A percentile compares a stretch with the other conserved stretches of the same genome.
Evolutionary conservation across 2,113 vertebrate genomes (phyloP).

Genomic region (Nicator chloris): DNA sequence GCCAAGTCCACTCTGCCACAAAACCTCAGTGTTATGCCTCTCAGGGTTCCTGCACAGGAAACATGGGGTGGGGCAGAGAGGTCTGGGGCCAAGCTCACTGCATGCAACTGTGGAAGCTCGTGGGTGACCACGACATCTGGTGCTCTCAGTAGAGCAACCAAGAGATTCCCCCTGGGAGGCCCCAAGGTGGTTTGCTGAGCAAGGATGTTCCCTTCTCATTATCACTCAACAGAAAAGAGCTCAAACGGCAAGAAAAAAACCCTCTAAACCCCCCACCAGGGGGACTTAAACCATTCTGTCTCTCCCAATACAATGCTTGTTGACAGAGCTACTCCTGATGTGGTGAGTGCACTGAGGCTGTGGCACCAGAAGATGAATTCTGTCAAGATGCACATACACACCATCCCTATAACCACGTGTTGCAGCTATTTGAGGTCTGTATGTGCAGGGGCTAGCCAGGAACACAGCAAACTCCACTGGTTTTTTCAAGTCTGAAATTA

Average conservation of each 20-base stretch:
- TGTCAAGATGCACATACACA: not conserved
- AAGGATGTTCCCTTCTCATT: not conserved
- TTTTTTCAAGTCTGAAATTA: not conserved
- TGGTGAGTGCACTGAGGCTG: not conserved
- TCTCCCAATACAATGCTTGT: not conserved
- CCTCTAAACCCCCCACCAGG: not conserved
- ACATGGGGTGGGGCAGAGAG: accelerated
- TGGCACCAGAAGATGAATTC: not conserved
- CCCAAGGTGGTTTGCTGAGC: not conserved
- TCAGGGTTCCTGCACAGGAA: not conserved
- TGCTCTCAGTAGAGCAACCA: not conserved
- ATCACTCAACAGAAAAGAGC: not conserved
- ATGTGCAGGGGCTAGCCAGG: not conserved
- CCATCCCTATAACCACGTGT: accelerated
- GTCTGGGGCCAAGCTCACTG: accelerated
- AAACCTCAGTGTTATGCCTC: not conserved
- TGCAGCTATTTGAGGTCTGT: not conserved
- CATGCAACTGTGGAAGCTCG: not conserved
- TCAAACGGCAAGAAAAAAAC: not conserved
- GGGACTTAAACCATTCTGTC: not conserved
- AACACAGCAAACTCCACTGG: not conserved
- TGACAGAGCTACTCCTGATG: not conserved
- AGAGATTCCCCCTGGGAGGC: not conserved
- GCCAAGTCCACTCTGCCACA: not conserved
- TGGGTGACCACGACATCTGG: not conserved